Conservation (phyloP, 1,140 invertebrate species). For the Aleiodes sp. region DNA sequence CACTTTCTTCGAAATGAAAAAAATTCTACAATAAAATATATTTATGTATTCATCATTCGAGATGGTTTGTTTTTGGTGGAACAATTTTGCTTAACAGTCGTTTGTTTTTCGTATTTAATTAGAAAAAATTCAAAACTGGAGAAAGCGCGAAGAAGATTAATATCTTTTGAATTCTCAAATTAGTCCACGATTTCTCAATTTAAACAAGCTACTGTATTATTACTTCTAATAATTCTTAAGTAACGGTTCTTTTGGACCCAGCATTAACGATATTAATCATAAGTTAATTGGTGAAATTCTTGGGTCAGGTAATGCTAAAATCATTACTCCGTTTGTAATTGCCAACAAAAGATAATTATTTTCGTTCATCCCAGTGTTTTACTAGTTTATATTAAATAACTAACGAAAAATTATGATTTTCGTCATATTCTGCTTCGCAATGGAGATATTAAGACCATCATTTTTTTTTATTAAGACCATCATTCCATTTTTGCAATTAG, state of each 20-base stretch:
- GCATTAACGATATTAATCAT: constrained; percentile 20
- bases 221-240: neutral
- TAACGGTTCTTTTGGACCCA: neutral
- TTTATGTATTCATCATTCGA: no score
- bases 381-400: no score
- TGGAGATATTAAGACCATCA: no score
- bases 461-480: no score
- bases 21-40: no score
- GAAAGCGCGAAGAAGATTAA: neutral
- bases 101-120: neutral
- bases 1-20: no score
- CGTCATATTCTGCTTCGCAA: no score
- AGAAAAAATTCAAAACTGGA: neutral
- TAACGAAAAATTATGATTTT: no score
- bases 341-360: neutral
- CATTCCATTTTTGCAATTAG: no score
- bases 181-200: neutral
- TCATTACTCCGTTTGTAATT: neutral
- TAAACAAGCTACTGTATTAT: neutral
- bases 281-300: constrained; percentile 23
- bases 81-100: no score
- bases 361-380: neutral
- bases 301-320: constrained; percentile 17
- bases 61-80: no score
- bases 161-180: neutral